phyloP scores from a whole-genome alignment of 2,113 vertebrate genomes.

The Zapus hudsonius region DNA sequence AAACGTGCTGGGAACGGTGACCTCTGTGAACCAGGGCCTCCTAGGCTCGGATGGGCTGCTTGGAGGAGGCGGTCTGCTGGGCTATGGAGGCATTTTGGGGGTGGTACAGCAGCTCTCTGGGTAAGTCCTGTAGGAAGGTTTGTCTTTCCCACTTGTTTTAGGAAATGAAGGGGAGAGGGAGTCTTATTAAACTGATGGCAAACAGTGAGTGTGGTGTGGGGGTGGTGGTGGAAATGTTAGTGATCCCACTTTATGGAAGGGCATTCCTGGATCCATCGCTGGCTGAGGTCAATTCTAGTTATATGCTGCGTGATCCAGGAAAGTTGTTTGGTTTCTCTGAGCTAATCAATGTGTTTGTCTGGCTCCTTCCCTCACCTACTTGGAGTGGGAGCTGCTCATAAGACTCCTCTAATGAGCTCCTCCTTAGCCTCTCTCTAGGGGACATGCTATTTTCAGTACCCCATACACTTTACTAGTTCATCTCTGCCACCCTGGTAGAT shows the following conservation, averaged over 20 bases:
- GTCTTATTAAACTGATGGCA: neutral
- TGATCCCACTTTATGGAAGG: neutral
- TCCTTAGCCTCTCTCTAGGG: neutral
- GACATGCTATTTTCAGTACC: neutral
- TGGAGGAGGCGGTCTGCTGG: slow-evolving; percentile 59
- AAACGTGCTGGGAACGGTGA: slow-evolving; percentile 61
- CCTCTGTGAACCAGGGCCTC: slow-evolving; percentile 55
- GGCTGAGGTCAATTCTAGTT: neutral
- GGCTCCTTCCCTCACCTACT: neutral
- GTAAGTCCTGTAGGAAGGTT: slow-evolving; percentile 66
- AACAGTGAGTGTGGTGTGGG: neutral
- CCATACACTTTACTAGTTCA: neutral
- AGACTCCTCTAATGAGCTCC: neutral
- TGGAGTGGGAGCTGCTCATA: neutral
- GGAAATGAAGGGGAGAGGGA: neutral
- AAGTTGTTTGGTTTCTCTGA: neutral
- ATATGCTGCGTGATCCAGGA: neutral
- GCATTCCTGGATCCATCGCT: neutral
- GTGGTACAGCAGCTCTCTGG: slow-evolving; percentile 57
- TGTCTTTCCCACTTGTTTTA: neutral
- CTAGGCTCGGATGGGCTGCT: slow-evolving; percentile 61
- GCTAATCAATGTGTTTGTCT: neutral
- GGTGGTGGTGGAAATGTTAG: neutral
- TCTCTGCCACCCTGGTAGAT: neutral
- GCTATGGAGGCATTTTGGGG: slow-evolving; percentile 65